Conservation (phyloP, 2,888 invertebrate genomes). For the Tetramorium bicarinatum region DNA sequence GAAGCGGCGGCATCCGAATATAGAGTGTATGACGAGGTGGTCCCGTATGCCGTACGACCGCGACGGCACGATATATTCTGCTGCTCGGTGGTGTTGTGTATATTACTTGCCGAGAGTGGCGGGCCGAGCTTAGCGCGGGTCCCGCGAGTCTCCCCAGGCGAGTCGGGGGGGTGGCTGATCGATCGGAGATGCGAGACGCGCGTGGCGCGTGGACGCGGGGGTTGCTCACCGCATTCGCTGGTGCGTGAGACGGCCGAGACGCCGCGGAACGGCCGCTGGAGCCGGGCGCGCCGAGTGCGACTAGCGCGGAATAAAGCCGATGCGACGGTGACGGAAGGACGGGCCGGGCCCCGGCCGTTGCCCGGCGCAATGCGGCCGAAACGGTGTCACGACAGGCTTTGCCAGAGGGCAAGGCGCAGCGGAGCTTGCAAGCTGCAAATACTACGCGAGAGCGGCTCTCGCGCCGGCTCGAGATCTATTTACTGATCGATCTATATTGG, state of each 20-base stretch:
- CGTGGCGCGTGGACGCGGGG: constrained; percentile 11
- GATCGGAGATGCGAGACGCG: not conserved
- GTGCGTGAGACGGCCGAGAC: constrained; percentile 8
- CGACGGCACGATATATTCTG: not conserved
- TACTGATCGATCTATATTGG: constrained; percentile 86
- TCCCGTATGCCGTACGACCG: not conserved
- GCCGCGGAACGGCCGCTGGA: constrained; percentile 43
- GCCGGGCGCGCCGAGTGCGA: constrained; percentile 38
- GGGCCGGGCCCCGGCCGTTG: constrained; percentile 46
- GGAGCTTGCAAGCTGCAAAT: constrained; percentile 77
- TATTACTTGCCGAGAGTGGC: constrained; percentile 45
- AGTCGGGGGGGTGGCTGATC: not conserved
- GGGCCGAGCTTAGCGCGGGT: not conserved
- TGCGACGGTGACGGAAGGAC: constrained; percentile 38
- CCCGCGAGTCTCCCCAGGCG: not conserved
- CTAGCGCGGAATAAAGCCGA: constrained; percentile 56
- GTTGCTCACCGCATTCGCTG: constrained; percentile 64
- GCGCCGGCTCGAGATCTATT: constrained; percentile 82
- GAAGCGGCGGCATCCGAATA: constrained; percentile 54
- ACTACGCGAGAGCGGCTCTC: constrained; percentile 67
- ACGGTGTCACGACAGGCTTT: constrained; percentile 85
- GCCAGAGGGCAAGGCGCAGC: constrained; percentile 81
- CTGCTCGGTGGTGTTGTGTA: constrained; percentile 11
- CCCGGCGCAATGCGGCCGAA: constrained; percentile 73
- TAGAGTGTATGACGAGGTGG: constrained; percentile 18